Percentiles rank a stretch among this genome's conserved stretches.
These are phyloP conservation scores for Polydrusus cervinus DNA, from an alignment of 2,888 invertebrate species.

Conservation along the genomic window DNA sequence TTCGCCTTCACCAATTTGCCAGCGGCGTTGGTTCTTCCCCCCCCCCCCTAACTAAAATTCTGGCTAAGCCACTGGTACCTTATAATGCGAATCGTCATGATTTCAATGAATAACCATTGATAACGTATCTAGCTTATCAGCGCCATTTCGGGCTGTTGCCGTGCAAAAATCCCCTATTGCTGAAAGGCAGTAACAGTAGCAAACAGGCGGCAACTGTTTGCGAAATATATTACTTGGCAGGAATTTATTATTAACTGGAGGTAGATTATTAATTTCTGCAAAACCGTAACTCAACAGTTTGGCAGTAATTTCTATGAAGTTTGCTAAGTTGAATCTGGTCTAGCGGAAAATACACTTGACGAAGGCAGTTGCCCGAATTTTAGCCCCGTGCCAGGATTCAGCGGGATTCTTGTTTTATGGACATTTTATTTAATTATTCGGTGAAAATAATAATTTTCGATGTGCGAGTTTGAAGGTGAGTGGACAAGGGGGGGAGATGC, in stretches of 20 bases:
- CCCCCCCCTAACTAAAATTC: too few species aligned
- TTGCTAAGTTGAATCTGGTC: conserved; percentile 17
- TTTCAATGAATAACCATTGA: too few species aligned
- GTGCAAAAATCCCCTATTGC: conserved; percentile 38
- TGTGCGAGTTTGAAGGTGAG: too few species aligned
- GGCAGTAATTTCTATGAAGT: conserved; percentile 41
- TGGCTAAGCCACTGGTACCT: too few species aligned
- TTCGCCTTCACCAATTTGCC: too few species aligned
- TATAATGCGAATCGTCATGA: too few species aligned
- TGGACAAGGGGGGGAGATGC: too few species aligned
- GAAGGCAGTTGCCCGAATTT: background rate
- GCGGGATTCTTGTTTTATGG: background rate
- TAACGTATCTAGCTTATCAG: too few species aligned
- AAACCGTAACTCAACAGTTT: conserved; percentile 42
- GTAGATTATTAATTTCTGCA: conserved; percentile 51
- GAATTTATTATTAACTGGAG: conserved; percentile 52
- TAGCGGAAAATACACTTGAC: conserved; percentile 14
- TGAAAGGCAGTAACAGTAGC: conserved; percentile 43
- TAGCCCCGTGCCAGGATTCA: background rate
- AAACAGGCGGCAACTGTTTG: conserved; percentile 45
- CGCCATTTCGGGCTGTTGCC: background rate
- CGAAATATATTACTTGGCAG: conserved; percentile 50
- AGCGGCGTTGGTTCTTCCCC: too few species aligned
- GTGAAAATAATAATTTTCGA: too few species aligned
- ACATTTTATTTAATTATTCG: too few species aligned